Evolutionary conservation across 1,140 invertebrate species (phyloP).

Genomic region (Megalopta genalis): DNA sequence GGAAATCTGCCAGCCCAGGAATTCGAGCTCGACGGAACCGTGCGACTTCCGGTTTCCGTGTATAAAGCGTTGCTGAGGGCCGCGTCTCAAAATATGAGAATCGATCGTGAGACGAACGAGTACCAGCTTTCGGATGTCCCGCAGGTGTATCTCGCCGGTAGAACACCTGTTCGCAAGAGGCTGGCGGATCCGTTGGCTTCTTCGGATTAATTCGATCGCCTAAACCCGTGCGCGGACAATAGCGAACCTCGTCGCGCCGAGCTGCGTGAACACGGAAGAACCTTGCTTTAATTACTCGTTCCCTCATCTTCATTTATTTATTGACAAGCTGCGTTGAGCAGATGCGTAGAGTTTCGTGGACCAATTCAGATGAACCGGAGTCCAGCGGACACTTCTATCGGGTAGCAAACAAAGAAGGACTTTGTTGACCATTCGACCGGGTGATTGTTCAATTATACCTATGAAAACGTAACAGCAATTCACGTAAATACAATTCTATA

Average conservation of each 20-base stretch:
- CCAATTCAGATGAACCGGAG: too few species aligned
- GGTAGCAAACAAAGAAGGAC: too few species aligned
- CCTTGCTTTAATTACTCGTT: background rate
- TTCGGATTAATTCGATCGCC: constrained; percentile 4
- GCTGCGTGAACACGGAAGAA: background rate
- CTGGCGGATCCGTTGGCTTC: constrained; percentile 11
- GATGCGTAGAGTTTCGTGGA: too few species aligned
- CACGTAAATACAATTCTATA: too few species aligned
- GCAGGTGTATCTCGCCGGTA: constrained; percentile 33
- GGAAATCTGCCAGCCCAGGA: constrained; percentile 32
- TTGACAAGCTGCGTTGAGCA: too few species aligned
- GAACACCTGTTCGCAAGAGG: constrained; percentile 31
- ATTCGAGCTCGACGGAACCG: constrained; percentile 20
- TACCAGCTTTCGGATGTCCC: constrained; percentile 37
- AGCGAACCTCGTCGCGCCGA: background rate
- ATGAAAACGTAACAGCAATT: too few species aligned
- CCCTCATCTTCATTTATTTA: too few species aligned
- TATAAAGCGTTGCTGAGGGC: constrained; percentile 58
- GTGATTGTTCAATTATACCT: too few species aligned
- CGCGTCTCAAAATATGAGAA: constrained; percentile 49
- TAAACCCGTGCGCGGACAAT: background rate
- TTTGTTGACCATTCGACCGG: too few species aligned
- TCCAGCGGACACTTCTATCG: too few species aligned
- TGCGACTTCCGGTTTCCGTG: constrained; percentile 58
- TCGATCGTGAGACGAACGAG: constrained; percentile 37